These are phyloP conservation scores for Hemithea aestivaria DNA, from an alignment of 2,888 invertebrate species.

Conservation along the genomic window DNA sequence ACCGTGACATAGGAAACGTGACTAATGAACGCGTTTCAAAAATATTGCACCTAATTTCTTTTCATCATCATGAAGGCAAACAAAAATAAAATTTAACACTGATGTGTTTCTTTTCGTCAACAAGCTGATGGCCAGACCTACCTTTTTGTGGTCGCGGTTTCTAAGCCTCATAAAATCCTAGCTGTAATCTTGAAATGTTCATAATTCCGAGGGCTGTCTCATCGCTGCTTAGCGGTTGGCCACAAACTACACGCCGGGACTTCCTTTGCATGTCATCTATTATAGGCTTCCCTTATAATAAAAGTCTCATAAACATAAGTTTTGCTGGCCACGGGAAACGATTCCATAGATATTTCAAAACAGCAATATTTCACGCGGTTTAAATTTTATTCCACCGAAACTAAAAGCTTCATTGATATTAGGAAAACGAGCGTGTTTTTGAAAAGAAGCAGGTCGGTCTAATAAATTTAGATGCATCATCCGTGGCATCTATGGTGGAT, in stretches of 20 bases:
- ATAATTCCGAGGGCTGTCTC: slow-evolving; percentile 43
- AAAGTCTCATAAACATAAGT: slow-evolving; percentile 29
- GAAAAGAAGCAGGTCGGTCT: slow-evolving; percentile 9
- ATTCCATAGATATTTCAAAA: slow-evolving; percentile 22
- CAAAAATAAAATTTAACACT: slow-evolving; percentile 3
- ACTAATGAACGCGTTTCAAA: slow-evolving; percentile 10
- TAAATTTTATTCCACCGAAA: slow-evolving; percentile 7
- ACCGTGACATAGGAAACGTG: slow-evolving; percentile 5
- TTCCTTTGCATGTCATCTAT: slow-evolving; percentile 49
- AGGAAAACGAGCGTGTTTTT: slow-evolving; percentile 11
- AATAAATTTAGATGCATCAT: slow-evolving; percentile 9
- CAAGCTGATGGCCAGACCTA: slow-evolving; percentile 1
- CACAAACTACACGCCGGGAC: slow-evolving; percentile 47
- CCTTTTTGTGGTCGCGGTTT: slow-evolving; percentile 38
- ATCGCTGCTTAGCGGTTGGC: slow-evolving; percentile 54
- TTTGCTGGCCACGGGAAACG: slow-evolving; percentile 18
- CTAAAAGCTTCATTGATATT: slow-evolving; percentile 10
- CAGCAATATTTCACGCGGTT: slow-evolving; percentile 16
- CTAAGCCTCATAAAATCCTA: slow-evolving; percentile 38
- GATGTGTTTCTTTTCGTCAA: slow-evolving; percentile 8
- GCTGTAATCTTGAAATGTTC: slow-evolving; percentile 41
- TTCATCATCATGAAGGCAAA: slow-evolving; percentile 15
- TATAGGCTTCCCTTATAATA: slow-evolving; percentile 31
- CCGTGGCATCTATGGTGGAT: slow-evolving; percentile 1
- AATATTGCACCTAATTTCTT: slow-evolving; percentile 8